A percentile compares a stretch with the other conserved stretches of the same genome.
Conservation (phyloP, 2,888 invertebrate species). For the Unio pictorum region DNA sequence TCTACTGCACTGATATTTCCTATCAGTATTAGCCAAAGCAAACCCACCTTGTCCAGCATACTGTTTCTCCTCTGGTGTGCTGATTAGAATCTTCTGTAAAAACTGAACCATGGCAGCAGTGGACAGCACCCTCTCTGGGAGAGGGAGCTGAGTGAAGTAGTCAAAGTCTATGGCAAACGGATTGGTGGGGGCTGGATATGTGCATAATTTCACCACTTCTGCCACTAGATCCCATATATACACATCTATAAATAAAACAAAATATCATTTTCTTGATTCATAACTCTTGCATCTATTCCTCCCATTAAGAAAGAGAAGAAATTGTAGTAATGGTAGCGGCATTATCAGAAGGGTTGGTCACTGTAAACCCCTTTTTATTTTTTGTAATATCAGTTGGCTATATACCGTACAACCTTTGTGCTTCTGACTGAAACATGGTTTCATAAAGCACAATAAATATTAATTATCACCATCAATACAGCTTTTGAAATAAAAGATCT, state of each 20-base stretch:
- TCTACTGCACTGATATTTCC: neutral
- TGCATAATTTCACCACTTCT: conserved; percentile 62
- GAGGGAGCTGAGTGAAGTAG: conserved; percentile 50
- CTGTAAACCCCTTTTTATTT: neutral
- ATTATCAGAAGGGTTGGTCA: neutral
- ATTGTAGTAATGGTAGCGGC: neutral
- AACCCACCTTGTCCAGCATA: conserved; percentile 57
- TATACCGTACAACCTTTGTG: no score
- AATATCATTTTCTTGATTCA: neutral
- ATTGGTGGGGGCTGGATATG: conserved; percentile 60
- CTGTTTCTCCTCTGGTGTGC: conserved; percentile 50
- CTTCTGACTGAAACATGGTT: no score
- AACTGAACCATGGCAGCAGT: conserved; percentile 55
- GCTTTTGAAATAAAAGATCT: no score
- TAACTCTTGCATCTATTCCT: neutral
- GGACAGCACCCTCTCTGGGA: conserved; percentile 49
- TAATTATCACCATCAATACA: no score
- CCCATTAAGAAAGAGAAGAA: neutral
- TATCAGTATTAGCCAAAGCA: neutral
- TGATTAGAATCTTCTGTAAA: conserved; percentile 55
- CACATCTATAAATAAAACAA: conserved; percentile 45
- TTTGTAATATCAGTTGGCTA: neutral
- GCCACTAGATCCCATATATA: conserved; percentile 57
- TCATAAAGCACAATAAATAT: no score
- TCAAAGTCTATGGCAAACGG: conserved; percentile 63